These are phyloP conservation scores for Trissoscelio sp. DNA, from an alignment of 2,888 invertebrate species.

Conservation along the genomic window DNA sequence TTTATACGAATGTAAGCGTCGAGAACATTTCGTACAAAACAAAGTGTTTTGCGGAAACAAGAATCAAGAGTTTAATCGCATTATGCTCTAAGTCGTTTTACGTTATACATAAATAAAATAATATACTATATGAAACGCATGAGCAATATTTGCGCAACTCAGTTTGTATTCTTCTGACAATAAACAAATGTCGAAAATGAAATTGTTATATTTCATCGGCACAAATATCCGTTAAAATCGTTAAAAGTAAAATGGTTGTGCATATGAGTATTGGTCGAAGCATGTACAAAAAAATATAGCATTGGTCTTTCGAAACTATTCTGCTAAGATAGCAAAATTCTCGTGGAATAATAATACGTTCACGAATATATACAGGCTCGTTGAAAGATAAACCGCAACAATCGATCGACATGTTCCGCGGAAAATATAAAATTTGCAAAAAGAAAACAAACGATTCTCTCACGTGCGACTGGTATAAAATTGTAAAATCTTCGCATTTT, in stretches of 20 bases:
- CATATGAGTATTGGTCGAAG: slow-evolving; percentile 52
- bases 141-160: not conserved
- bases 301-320: slow-evolving; percentile 58
- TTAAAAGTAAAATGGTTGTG: not conserved
- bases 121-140: slow-evolving; percentile 1
- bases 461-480: slow-evolving; percentile 30
- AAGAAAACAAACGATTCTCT: slow-evolving; percentile 23
- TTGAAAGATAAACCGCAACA: slow-evolving; percentile 45
- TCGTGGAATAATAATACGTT: slow-evolving; percentile 59
- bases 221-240: slow-evolving; percentile 14
- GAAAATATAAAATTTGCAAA: slow-evolving; percentile 59
- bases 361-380: slow-evolving; percentile 63
- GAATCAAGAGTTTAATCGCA: not conserved
- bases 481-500: slow-evolving; percentile 38
- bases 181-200: not conserved
- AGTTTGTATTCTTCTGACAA: not conserved
- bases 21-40: slow-evolving; percentile 7
- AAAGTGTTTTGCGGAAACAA: not conserved
- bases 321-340: slow-evolving; percentile 44
- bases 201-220: slow-evolving; percentile 1
- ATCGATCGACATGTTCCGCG: slow-evolving; percentile 30
- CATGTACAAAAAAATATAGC: slow-evolving; percentile 67
- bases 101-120: slow-evolving; percentile 21
- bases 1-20: slow-evolving; percentile 5
- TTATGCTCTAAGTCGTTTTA: slow-evolving; percentile 5